Evolutionary conservation across 2,113 vertebrate species (phyloP), one percentile per base, ranked within the genome.

Genomic region (Globicephala melas): DNA sequence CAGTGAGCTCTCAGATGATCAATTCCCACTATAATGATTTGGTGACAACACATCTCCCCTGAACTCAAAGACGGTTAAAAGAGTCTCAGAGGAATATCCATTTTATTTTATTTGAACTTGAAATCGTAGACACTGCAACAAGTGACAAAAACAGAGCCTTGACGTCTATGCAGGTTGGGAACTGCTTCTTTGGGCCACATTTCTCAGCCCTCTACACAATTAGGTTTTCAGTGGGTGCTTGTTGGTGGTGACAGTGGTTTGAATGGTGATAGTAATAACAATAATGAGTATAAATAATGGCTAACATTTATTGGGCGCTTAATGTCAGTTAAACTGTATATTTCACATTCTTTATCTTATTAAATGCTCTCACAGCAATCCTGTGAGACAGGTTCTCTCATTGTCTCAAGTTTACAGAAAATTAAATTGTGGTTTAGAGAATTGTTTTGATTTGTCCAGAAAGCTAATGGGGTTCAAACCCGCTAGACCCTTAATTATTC

Each of bases 271-370:
- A 8, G 50, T 33, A 79, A 71, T 91, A 79, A 89, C 60, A 80
- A 58, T 50, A 65, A 95, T 92, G 88, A 76, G 55, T 96, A 50
- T 80, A 95, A 74, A 47, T 89, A 95, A 84, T 21, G 91, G 36
- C 18, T 71, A 92, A 65, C 73, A 91, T 68, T 82, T 94, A 50
- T 68, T 50, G 36, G 47, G 15, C 44, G 14, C 50, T 96, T 91
- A 65, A 53, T 81, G 86, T 92, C 76, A 82, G 63, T 17, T 67
- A 89, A 93, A 91, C 80, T 83, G 41, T 91, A 28, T 95, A 44
- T 90, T 97, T 96, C 20, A 70, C 28, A 81, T 97, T 97, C 41
- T 65, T 73, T 89, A 71, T 89, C 55, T 93, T 74, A 95, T n/a
- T 93, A 83, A 91, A 86, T 79, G 67, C 25, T 94, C 82, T 93